A percentile compares a stretch with the other conserved stretches of the same genome.
These are phyloP conservation scores for Hippolais icterina DNA, from an alignment of 2,113 vertebrate genomes.

Conservation along the genomic window DNA sequence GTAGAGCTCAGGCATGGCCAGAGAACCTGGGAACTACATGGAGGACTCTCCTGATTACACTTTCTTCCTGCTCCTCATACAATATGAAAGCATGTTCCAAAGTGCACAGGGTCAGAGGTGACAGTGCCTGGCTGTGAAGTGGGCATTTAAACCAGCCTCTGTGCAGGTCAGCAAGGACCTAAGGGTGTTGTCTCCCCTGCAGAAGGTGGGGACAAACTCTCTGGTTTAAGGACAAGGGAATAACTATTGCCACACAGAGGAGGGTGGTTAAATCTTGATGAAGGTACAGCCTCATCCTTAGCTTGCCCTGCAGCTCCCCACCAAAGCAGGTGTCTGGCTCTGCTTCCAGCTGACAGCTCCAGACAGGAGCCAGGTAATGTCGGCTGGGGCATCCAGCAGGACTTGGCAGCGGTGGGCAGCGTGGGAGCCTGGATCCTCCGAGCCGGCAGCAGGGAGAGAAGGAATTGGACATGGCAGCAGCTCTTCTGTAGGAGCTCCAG, in stretches of 20 bases:
- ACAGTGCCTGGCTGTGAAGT: not conserved
- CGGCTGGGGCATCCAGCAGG: not conserved
- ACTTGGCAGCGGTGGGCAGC: not conserved
- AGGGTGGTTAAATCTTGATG: not conserved
- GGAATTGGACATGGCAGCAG: not conserved
- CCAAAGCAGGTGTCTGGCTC: not conserved
- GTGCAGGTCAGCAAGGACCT: not conserved
- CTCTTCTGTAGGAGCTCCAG: not conserved
- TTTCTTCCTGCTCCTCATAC: not conserved
- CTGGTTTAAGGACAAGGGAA: not conserved
- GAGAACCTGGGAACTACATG: not conserved
- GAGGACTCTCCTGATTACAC: not conserved
- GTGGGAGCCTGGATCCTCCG: rapidly evolving
- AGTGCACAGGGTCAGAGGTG: not conserved
- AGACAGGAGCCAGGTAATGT: not conserved
- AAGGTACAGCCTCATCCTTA: not conserved
- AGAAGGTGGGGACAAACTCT: not conserved
- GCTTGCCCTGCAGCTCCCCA: not conserved
- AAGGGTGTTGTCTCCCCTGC: rapidly evolving
- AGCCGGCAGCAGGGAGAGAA: not conserved
- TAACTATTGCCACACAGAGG: rapidly evolving
- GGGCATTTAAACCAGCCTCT: not conserved
- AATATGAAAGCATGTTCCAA: not conserved
- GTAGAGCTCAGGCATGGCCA: not conserved
- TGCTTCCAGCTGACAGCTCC: not conserved